Evolutionary conservation across 2,113 vertebrate species (phyloP), one percentile per base, ranked within the genome.

Genomic region (Phrynosoma blainvillii): DNA sequence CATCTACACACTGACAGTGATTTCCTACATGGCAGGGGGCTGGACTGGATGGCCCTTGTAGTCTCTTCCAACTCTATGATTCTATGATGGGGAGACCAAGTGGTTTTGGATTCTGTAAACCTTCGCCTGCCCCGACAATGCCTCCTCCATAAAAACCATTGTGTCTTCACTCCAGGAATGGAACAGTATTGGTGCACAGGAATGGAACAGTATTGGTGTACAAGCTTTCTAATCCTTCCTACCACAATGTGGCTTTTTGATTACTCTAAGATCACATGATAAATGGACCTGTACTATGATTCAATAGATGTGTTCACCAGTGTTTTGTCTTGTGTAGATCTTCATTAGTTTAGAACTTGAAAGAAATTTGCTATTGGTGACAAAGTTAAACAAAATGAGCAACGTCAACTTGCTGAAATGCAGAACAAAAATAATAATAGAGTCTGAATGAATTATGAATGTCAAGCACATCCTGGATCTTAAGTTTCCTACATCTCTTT

Each of bases 361-460:
- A 84, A 84, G 20, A 75, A 18, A n/a, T 73, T 56, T 40, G n/a
- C 36, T 70, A 7, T 7, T 13, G 13, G 32, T 75, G 83, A 8
- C 54, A 76, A 84, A 84, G 52, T 84, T 52, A 76, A 85, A 59
- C 32, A 65, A 76, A 65, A 77, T 47, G 56, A 85, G 25, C 36
- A 42, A 65, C 23, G 14, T 16, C 6, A 20, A 65, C 47, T 76
- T 65, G 54, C 73, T 65, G 56, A 77, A 25, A 42, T 40, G 42
- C 74, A n/a, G 56, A 40, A 47, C 36, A 84, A 83, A 81, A 68
- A 42, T 0, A 87, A 86, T 30, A 66, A 56, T 21, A 74, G 13
- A 1, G 47, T 27, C 89, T 92, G 62, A 66, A 93, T 87, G 70
- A 47, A 68, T 84, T 84, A 79, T 84, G 78, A 66, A 92, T 90